Percentiles rank a stretch among this genome's conserved stretches.
phyloP scores from a whole-genome alignment of 2,888 invertebrate genomes.

The Synanthedon vespiformis region DNA sequence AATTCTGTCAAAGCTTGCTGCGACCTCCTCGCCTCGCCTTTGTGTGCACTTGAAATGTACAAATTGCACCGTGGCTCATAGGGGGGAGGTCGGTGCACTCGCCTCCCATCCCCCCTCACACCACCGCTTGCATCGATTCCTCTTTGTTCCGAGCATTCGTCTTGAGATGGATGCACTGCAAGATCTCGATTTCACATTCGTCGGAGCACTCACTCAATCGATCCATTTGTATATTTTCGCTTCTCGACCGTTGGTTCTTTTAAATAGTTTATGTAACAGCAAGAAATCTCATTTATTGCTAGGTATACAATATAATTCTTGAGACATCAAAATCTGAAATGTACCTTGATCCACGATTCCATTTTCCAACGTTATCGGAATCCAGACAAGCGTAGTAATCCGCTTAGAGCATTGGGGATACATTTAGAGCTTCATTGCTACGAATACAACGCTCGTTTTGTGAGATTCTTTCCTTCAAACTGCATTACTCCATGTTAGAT shows the following conservation, averaged over 20 bases:
- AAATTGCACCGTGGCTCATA: slow-evolving; percentile 62
- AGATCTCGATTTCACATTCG: slow-evolving; percentile 62
- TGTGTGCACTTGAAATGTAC: slow-evolving; percentile 70
- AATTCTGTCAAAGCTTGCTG: slow-evolving; percentile 67
- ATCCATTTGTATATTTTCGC: slow-evolving; percentile 19
- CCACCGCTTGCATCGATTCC: slow-evolving; percentile 59
- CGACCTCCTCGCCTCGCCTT: slow-evolving; percentile 64
- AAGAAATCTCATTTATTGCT: not conserved
- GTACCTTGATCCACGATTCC: not conserved
- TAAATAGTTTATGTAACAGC: slow-evolving; percentile 1
- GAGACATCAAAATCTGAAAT: slow-evolving; percentile 1
- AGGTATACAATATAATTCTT: too few relatives aligned
- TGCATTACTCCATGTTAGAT: not conserved
- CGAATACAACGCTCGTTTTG: slow-evolving; percentile 1
- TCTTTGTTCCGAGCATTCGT: slow-evolving; percentile 65
- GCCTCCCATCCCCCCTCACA: slow-evolving; percentile 43
- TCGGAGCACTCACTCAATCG: slow-evolving; percentile 18
- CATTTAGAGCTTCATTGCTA: slow-evolving; percentile 2
- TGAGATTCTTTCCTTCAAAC: slow-evolving; percentile 4
- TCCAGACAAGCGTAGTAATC: slow-evolving; percentile 5
- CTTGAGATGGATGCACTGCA: slow-evolving; percentile 60
- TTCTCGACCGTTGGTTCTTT: slow-evolving; percentile 8
- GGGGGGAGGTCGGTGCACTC: slow-evolving; percentile 59
- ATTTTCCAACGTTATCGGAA: slow-evolving; percentile 3
- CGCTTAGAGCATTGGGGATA: slow-evolving; percentile 4